phyloP scores from a whole-genome alignment of 2,888 invertebrate species.

The Nematopogon swammerdamellus region DNA sequence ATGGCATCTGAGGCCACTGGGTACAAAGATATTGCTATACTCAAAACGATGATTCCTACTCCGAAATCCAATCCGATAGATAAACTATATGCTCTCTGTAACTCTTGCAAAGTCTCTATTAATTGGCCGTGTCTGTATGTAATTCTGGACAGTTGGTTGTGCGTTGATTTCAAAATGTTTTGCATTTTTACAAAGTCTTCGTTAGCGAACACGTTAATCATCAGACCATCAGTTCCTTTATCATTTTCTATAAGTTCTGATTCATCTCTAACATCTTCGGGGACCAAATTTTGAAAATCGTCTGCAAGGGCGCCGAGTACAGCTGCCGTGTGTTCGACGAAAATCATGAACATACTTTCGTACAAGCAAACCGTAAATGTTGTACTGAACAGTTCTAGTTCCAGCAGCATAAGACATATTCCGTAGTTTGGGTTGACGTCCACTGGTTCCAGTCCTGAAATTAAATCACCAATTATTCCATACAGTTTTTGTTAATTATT shows the following conservation, averaged over 20 bases:
- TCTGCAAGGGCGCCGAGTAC: slow-evolving; percentile 27
- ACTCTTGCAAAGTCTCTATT: slow-evolving; percentile 21
- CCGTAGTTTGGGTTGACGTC: slow-evolving; percentile 24
- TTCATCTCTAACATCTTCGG: slow-evolving; percentile 23
- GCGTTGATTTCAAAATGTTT: neutral
- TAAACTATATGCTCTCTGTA: slow-evolving; percentile 29
- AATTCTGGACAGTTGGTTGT: slow-evolving; percentile 19
- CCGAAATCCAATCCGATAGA: slow-evolving; percentile 37
- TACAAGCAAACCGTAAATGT: slow-evolving; percentile 24
- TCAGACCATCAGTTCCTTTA: slow-evolving; percentile 14
- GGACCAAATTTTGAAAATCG: slow-evolving; percentile 9
- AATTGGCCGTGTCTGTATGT: slow-evolving; percentile 24
- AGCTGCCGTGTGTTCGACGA: slow-evolving; percentile 31
- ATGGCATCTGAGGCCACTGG: slow-evolving; percentile 25
- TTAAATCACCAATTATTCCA: too few relatives aligned
- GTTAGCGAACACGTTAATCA: too few relatives aligned
- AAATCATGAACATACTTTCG: slow-evolving; percentile 28
- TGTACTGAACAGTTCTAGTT: slow-evolving; percentile 22
- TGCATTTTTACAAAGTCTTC: too few relatives aligned
- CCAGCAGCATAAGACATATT: slow-evolving; percentile 24
- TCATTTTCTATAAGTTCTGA: too few relatives aligned
- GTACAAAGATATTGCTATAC: slow-evolving; percentile 29
- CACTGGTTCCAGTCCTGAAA: slow-evolving; percentile 30
- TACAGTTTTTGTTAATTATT: too few relatives aligned
- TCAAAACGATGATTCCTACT: slow-evolving; percentile 26